These are phyloP conservation scores for Yoshiicerus persimilis DNA, from an alignment of 1,140 invertebrate species.

Conservation along the genomic window DNA sequence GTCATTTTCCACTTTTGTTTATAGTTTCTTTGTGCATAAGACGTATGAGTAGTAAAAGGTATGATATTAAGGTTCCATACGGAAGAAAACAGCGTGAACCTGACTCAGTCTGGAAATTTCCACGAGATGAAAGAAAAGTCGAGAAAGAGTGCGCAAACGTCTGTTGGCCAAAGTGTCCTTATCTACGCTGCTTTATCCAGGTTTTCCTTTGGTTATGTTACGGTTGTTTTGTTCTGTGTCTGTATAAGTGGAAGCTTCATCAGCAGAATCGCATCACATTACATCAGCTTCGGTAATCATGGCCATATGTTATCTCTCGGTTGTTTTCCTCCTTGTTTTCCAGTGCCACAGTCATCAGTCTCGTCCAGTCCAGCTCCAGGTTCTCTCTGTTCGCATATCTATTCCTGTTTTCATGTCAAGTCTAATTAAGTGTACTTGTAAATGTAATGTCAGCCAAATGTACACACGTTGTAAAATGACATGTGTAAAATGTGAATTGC, in stretches of 20 bases:
- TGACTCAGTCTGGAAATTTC: constrained; percentile 19
- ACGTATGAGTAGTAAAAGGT: no score
- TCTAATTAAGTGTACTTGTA: background rate
- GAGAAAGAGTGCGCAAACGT: background rate
- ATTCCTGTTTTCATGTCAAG: background rate
- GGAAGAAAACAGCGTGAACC: background rate
- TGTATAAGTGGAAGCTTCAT: background rate
- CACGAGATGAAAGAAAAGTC: background rate
- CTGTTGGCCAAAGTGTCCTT: background rate
- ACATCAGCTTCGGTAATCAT: background rate
- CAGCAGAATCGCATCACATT: background rate
- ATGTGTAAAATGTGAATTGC: no score
- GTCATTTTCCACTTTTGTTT: background rate
- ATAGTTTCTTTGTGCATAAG: background rate
- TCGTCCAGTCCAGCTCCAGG: background rate
- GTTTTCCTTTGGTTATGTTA: background rate
- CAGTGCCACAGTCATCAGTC: background rate
- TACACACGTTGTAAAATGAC: no score
- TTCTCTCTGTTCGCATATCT: background rate
- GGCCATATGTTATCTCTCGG: background rate
- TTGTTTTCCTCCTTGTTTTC: background rate
- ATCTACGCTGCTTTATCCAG: background rate
- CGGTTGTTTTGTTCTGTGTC: background rate
- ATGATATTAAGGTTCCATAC: background rate
- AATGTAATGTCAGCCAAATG: no score